Evolutionary conservation across 1,140 invertebrate species (phyloP), one percentile per base, ranked within the genome.

Genomic region (Drosophila mayri): DNA sequence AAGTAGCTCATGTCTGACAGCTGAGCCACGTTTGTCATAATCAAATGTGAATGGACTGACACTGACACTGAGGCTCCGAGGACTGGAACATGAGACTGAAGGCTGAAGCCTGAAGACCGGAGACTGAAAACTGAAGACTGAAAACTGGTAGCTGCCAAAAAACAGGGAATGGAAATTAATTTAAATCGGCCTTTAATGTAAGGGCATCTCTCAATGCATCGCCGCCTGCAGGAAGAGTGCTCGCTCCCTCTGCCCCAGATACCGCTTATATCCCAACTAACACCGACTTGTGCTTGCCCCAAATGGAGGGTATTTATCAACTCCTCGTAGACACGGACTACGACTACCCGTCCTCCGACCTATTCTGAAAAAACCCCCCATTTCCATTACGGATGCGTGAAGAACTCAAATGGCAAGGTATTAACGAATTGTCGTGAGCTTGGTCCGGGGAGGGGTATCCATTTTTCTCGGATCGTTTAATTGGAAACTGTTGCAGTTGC

Each of bases 161-260:
- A 80, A 57, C 74, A 76, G 60, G 70, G 81, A 87, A 60, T 65
- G 68, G 66, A 87, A 92, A 92, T 92, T 92, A 83, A 83, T 91
- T 92, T 90, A 92, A 92, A 92, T 92, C 83, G 84, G 67, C 74
- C 85, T 92, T 90, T 92, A 84, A 92, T 92, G 84, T 88, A 86
- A 90, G 86, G 91, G 79, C 81, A 92, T 92, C 83, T 80, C 79
- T 90, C 87, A 92, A 86, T 90, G 85, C 85, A 81, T 70, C 68
- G 76, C 75, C 77, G 61, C 62, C 32, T 72, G 54, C 63, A 67
- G 44, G 54, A 43, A 12, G 32, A 61, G 67, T 60, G 25, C 28
- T 65, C 52, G 25, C 28, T 65, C 52, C 68, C 52, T 73, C 67
- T 88, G 85, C 73, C 88, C 83, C 85, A 88, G 41, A 87, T 88